Evolutionary conservation across 2,113 vertebrate species (phyloP).

Genomic region (Cyphomyrus plagiostoma): DNA sequence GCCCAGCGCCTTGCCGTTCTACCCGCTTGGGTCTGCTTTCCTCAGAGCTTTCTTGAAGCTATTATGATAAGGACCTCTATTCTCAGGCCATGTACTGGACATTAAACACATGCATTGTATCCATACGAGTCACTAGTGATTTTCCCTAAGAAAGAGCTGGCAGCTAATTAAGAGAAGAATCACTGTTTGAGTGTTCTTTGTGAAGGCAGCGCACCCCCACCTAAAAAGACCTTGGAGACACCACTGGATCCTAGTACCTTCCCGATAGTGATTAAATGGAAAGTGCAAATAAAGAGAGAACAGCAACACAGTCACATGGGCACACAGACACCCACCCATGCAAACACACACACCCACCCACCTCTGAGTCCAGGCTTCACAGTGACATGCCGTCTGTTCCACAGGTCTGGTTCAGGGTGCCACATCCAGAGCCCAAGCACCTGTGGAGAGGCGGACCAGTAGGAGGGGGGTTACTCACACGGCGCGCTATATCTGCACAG

Average conservation of each 20-base stretch:
- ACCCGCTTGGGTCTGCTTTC: neutral
- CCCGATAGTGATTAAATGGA: neutral
- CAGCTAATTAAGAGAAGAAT: slow-evolving; percentile 31
- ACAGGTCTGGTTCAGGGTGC: neutral
- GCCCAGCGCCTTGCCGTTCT: neutral
- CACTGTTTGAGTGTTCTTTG: slow-evolving; percentile 15
- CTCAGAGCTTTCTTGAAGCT: neutral
- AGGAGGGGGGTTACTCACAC: slow-evolving; percentile 36
- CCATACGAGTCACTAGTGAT: slow-evolving; percentile 26
- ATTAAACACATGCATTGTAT: neutral
- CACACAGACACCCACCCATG: neutral
- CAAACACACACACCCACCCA: neutral
- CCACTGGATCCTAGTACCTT: neutral
- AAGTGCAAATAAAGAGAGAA: neutral
- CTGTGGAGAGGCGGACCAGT: neutral
- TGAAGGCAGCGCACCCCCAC: too few relatives aligned
- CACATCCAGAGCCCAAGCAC: slow-evolving; percentile 11
- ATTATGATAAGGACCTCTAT: neutral
- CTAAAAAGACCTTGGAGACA: neutral
- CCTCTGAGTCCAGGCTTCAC: slow-evolving; percentile 19
- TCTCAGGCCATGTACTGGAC: neutral
- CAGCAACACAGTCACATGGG: neutral
- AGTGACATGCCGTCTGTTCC: slow-evolving; percentile 18
- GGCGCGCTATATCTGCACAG: slow-evolving; percentile 42
- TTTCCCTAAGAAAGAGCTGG: slow-evolving; percentile 36